These are phyloP conservation scores for Sebastes iracundus DNA, from an alignment of 2,797 vertebrate species.

Conservation along the genomic window DNA sequence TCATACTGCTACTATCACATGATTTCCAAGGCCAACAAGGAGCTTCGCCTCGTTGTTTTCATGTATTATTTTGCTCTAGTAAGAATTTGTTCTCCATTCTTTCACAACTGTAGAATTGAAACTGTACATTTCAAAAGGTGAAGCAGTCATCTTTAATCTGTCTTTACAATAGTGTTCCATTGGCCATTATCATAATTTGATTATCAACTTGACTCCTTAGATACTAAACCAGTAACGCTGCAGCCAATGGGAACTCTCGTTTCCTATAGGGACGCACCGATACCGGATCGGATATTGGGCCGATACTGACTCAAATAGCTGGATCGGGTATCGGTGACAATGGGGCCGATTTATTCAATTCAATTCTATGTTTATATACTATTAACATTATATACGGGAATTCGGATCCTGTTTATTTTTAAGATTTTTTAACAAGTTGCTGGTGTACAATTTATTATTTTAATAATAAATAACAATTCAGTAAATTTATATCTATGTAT, in stretches of 20 bases:
- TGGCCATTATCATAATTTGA: conserved; percentile 7
- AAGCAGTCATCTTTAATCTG: background rate
- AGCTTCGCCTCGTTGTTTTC: background rate
- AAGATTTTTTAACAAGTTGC: background rate
- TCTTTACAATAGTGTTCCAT: background rate
- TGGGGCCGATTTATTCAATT: background rate
- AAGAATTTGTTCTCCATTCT: background rate
- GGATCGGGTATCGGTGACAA: fast-evolving
- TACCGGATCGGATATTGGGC: background rate
- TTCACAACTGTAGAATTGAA: background rate
- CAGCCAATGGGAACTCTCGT: conserved; percentile 8
- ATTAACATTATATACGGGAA: background rate
- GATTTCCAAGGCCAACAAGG: background rate
- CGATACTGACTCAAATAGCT: background rate
- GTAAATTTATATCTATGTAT: background rate
- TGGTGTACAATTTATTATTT: background rate
- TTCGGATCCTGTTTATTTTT: fast-evolving
- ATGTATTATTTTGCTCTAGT: background rate
- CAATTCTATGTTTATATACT: background rate
- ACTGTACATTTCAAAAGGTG: background rate
- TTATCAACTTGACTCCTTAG: background rate
- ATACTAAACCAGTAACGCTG: background rate
- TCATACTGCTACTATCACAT: background rate
- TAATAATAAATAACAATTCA: background rate
- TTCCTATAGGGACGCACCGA: background rate